phyloP scores from a whole-genome alignment of 2,797 vertebrate species.

The Crenuchus spilurus region DNA sequence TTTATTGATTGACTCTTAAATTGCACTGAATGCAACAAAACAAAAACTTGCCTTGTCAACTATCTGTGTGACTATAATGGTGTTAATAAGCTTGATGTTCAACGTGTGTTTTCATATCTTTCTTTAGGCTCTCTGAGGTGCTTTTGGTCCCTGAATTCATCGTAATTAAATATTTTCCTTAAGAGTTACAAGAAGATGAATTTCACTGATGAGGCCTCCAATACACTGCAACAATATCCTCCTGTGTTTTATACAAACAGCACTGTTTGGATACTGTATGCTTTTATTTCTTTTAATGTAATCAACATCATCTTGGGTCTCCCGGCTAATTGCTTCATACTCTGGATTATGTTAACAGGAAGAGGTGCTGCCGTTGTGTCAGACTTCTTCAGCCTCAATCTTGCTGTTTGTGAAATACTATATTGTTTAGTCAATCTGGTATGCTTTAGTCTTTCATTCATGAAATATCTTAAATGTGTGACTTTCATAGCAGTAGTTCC shows the following conservation, averaged over 20 bases:
- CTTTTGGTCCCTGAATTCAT: neutral
- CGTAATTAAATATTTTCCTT: neutral
- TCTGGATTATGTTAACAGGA: conserved; percentile 23
- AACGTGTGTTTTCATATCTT: neutral
- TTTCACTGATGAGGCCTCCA: neutral
- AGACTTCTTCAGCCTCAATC: conserved; percentile 29
- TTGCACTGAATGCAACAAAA: too few relatives aligned
- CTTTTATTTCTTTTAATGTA: neutral
- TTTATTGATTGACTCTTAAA: too few relatives aligned
- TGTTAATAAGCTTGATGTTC: neutral
- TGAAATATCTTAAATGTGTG: neutral
- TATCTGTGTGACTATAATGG: too few relatives aligned
- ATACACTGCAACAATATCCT: neutral
- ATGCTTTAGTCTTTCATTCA: neutral
- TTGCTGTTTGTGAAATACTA: conserved; percentile 6
- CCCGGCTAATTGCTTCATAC: neutral
- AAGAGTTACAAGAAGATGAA: neutral
- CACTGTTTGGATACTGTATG: neutral
- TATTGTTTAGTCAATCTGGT: neutral
- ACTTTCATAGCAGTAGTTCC: neutral
- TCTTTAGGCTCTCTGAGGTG: neutral
- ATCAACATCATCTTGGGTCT: conserved; percentile 19
- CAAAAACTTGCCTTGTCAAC: too few relatives aligned
- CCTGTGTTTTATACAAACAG: neutral
- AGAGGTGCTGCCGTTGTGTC: neutral